phyloP scores from a whole-genome alignment of 2,797 vertebrate genomes.

The Neosalanx taihuensis region DNA sequence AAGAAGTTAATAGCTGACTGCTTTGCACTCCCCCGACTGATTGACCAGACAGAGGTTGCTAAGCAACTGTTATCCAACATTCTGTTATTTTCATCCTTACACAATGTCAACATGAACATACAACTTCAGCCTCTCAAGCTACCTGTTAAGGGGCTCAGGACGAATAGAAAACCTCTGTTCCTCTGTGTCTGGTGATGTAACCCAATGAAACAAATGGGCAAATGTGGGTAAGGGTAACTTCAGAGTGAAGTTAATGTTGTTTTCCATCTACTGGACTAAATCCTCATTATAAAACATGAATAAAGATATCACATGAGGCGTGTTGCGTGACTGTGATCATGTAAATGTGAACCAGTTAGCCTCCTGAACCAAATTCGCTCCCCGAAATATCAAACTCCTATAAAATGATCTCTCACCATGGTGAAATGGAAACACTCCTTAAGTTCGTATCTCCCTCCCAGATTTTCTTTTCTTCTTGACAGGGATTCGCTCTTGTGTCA shows the following conservation, averaged over 20 bases:
- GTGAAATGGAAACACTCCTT: too few species aligned
- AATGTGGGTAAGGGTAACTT: too few species aligned
- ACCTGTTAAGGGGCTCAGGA: neutral
- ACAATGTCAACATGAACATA: constrained; percentile 10
- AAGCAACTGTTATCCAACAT: constrained; percentile 50
- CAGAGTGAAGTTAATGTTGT: too few species aligned
- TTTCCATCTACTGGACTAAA: too few species aligned
- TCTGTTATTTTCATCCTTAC: constrained; percentile 19
- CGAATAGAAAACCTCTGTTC: neutral
- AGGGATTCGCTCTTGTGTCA: neutral
- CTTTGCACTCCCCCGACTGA: constrained; percentile 12
- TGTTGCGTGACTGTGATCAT: too few species aligned
- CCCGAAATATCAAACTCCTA: too few species aligned
- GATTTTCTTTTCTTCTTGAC: neutral
- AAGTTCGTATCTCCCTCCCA: too few species aligned
- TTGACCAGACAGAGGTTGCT: constrained; percentile 47
- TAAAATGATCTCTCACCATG: too few species aligned
- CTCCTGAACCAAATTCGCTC: too few species aligned
- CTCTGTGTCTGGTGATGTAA: neutral
- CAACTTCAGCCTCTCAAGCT: neutral
- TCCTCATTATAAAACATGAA: too few species aligned
- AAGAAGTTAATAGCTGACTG: neutral
- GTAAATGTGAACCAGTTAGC: too few species aligned
- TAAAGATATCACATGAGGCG: too few species aligned
- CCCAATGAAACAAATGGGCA: neutral